Evolutionary conservation across 2,888 invertebrate genomes (phyloP).

Genomic region (Pammene aurita): DNA sequence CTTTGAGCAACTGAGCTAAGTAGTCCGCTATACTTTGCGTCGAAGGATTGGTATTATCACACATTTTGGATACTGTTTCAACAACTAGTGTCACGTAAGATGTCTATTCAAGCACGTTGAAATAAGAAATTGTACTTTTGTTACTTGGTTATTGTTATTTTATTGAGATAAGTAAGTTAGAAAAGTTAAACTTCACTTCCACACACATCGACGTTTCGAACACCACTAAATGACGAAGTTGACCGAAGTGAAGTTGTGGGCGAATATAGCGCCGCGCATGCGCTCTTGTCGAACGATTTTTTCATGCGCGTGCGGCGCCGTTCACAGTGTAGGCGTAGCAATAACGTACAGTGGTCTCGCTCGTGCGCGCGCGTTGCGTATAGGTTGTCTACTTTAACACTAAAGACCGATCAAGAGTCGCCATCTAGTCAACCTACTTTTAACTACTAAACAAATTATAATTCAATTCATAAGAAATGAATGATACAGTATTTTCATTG

Average conservation of each 20-base stretch:
- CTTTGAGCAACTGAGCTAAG: constrained; percentile 99
- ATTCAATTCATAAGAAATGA: constrained; percentile 43
- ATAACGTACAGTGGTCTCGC: constrained; percentile 69
- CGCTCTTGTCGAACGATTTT: constrained; percentile 75
- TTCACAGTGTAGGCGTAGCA: constrained; percentile 78
- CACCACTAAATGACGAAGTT: constrained; percentile 82
- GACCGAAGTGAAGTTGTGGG: constrained; percentile 82
- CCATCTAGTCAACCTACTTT: constrained; percentile 70
- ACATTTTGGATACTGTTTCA: constrained; percentile 78
- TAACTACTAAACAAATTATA: constrained; percentile 52
- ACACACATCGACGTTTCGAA: constrained; percentile 81
- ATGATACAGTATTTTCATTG: neutral
- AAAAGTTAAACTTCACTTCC: constrained; percentile 82
- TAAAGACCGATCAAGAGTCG: constrained; percentile 57
- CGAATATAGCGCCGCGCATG: constrained; percentile 80
- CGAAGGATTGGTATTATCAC: constrained; percentile 86
- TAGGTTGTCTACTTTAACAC: constrained; percentile 53
- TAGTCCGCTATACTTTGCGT: constrained; percentile 99
- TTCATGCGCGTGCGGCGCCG: constrained; percentile 80
- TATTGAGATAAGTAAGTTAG: constrained; percentile 79
- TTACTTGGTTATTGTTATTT: constrained; percentile 79
- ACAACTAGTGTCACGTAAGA: constrained; percentile 76
- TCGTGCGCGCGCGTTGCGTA: constrained; percentile 52
- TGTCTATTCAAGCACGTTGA: constrained; percentile 73
- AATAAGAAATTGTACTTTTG: constrained; percentile 77